Evolutionary conservation across 2,113 vertebrate species (phyloP), one percentile per base, ranked within the genome.

Genomic region (Felis chaus): DNA sequence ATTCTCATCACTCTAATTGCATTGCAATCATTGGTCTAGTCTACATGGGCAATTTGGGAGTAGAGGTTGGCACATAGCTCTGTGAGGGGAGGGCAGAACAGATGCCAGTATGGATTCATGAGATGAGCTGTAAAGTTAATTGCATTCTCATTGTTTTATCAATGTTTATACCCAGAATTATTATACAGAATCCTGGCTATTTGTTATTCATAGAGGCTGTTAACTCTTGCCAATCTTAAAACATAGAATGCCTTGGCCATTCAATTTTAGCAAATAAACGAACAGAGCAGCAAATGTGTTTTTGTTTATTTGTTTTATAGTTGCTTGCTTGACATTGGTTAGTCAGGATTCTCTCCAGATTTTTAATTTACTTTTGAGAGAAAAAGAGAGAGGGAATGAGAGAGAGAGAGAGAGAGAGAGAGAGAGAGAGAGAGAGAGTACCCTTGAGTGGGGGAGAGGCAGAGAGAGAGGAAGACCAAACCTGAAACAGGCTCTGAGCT

Each of bases 1-100:
- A 79, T 93, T 95, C 95, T 93, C 97, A 98, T 97, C 95, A 96
- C 33, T 53, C 78, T 98, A 97, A 98, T 96, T 97, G 94, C 90
- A 85, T 3, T 55, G 94, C 94, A 87, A 87, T 29, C 39, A 97
- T 73, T 79, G 61, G 39, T 2, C 2, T 74, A 86, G 94, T 57
- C 93, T 96, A 65, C 31, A 66, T 13, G 5, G 45, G 39, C 93
- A 86, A 93, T 78, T 97, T 41, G 69, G 96, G 97, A 96, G 76
- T 86, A 63, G 12, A 95, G 1, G 0, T 61, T 57, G 39, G 96
- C 6, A 7, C 36, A 73, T 5, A 93, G 23, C 48, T 97, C 94
- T 89, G 27, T 5, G 1, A 97, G 88, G 95, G 66, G 66, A n/a
- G 0, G 0, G 29, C 81, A 95, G 89, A 97, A 81, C 92, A 98